Base-by-base conservation (phyloP, 2,113 vertebrate genomes). In the Dasypus novemcinctus region DNA sequence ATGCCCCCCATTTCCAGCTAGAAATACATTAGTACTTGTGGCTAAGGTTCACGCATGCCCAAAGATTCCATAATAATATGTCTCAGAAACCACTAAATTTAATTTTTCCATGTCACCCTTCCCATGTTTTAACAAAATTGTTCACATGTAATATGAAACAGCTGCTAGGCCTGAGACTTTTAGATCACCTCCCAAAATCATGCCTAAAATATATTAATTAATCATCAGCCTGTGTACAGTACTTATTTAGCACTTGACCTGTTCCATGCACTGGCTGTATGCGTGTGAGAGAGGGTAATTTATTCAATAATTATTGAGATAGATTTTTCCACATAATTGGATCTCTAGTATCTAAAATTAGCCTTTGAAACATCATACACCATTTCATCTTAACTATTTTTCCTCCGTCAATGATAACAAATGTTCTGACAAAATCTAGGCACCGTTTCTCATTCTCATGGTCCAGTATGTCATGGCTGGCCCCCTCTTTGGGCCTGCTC, bases 11-110 rank as follows among this genome's bases (percentile, higher is more conserved):
- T 68, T 54, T 54, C 13, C 17, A 86, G 33, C 7, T 80, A 59
- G 81, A 76, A 87, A 84, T 64, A 71, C 29, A 74, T 88, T 46
- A 81, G 14, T 14, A 13, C 9, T n/a, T n/a, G 2, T 85, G 72
- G 33, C 31, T 84, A 87, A 90, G 2, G 3, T 74, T 68, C 46
- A 75, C 21, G 11, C 43, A 71, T n/a, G 81, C 15, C 38, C 74
- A 90, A 90, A 95, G n/a, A 84, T 74, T 93, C 14, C 43, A 87
- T 11, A 80, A 63, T 68, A 92, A 78, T n/a, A 11, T 76, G 66
- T 74, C 12, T 59, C 75, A 69, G 29, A 87, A 81, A 64, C 25
- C n/a, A 80, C 33, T 43, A 93, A 66, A 41, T 17, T 15, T 91
- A 41, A 80, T 46, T 88, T 90, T 81, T 71, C 52, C 74, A 71